Evolutionary conservation across 2,888 invertebrate genomes (phyloP), one percentile per base, ranked within the genome.

Genomic region (Anticlea derivata): DNA sequence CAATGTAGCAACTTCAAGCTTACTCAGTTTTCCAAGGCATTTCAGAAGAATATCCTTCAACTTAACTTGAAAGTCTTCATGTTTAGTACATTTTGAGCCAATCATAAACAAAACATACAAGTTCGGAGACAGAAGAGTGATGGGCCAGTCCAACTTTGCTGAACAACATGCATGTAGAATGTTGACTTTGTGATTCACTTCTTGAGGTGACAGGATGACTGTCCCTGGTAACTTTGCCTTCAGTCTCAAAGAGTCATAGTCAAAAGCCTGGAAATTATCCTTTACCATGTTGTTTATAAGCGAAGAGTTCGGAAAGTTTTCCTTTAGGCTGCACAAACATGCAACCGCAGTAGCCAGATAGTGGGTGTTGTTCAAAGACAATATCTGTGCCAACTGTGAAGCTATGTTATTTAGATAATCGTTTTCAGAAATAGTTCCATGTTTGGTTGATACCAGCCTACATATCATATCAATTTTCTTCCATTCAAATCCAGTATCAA

Each of bases 391-490:
- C 10, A 94, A 64, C 78, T 94, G 93, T 31, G 74, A 65, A 61
- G 86, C 88, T 45, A 93, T 91, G 60, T 91, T 92, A 31, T 64
- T 63, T n/a, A 92, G 80, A 73, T 94, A 94, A 43, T 91, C 83
- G 27, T 77, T 75, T 23, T 87, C 75, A 58, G 88, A 68, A 23
- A 61, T 57, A 43, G 65, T 81, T 34, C 92, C 92, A 61, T 92
- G 91, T 60, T 87, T 91, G 22, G 88, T 86, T 47, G 93, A 80
- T 49, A 95, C 88, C 48, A 96, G 86, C 79, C 92, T 93, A 38
- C 93, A 92, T 50, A 95, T 91, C 63, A 93, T 88, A 49, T 95
- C 93, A 63, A 94, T 88, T 73, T 93, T 93, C 65, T 92, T 90
- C 95, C 95, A 95, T 63, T 93, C 92, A 62, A 84, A 82, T 0